Base-by-base conservation (phyloP, 2,113 vertebrate species). In the Antechinus flavipes region DNA sequence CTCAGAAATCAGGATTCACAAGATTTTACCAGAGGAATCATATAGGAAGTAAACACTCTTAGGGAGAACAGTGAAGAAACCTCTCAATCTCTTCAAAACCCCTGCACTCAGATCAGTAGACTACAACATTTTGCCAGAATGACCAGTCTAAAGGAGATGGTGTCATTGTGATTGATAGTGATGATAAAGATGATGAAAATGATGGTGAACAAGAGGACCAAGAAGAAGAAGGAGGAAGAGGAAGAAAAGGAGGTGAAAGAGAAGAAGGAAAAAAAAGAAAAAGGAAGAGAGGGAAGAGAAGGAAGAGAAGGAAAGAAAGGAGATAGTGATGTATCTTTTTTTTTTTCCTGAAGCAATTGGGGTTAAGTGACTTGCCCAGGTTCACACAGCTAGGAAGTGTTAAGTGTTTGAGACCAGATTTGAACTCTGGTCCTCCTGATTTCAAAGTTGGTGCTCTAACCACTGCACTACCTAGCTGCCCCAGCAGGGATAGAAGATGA, bases 91-190 rank as follows among this genome's bases (percentile, higher is more conserved):
- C 97, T 99, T 0, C 98, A 98, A 22, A 98, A 89, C 98, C 98
- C 58, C 98, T 99, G 95, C 98, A 98, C 6, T 97, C 98, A 68
- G 99, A 99, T 89, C 98, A 98, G 0, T 98, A 98, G 61, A 98
- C 98, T 26, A 98, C 98, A n/a, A 97, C 98, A 90, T 99, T 99
- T 11, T 98, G 98, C 68, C 98, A 99, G 9, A 99, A 99, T 46
- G 98, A 98, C 91, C 98, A 99, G 0, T 98, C 98, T 93, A 99
- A 99, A 97, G 98, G 99, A 97, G 99, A 99, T 68, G 99, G 99
- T 95, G 99, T 99, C 42, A 99, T 99, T 92, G 99, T 99, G 50
- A 99, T 99, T 96, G 99, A 99, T 53, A 99, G 99, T 27, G 99
- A 99, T 96, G 99, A 99, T 10, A 99, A 99, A 97, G 99, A 99